These are phyloP conservation scores for Tinea pellionella DNA, from an alignment of 2,888 invertebrate species.

Conservation along the genomic window DNA sequence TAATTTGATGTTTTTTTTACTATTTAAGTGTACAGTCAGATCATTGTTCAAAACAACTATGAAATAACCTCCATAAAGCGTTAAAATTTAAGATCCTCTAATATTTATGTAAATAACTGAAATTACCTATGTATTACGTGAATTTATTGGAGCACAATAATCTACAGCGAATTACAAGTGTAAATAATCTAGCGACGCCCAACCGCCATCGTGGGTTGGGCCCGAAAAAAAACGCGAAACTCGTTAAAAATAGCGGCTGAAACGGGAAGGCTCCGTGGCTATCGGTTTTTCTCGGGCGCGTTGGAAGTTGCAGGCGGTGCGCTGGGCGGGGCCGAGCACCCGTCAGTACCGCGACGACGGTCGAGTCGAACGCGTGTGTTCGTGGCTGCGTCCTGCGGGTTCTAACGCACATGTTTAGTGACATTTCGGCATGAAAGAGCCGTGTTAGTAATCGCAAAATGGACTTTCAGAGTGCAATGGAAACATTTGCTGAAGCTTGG, in stretches of 20 bases:
- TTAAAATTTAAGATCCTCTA: background rate
- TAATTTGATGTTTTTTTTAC: slow-evolving; percentile 11
- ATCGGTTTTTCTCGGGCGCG: slow-evolving; percentile 58
- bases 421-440: slow-evolving; percentile 63
- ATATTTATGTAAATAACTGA: background rate
- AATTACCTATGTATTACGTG: background rate
- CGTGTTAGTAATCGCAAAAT: slow-evolving; percentile 68
- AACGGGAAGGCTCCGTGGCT: slow-evolving; percentile 65
- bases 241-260: slow-evolving; percentile 68
- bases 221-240: slow-evolving; percentile 50
- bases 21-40: slow-evolving; percentile 10
- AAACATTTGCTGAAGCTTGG: slow-evolving; percentile 98
- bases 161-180: slow-evolving; percentile 66
- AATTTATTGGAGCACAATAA: slow-evolving; percentile 21
- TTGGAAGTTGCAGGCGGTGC: slow-evolving; percentile 49
- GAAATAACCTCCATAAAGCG: slow-evolving; percentile 5
- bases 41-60: slow-evolving; percentile 9
- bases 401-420: slow-evolving; percentile 43
- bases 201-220: slow-evolving; percentile 63
- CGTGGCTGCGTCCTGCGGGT: slow-evolving; percentile 16
- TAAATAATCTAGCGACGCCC: slow-evolving; percentile 67
- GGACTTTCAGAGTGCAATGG: slow-evolving; percentile 99
- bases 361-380: slow-evolving; percentile 65
- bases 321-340: slow-evolving; percentile 54
- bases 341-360: slow-evolving; percentile 73